Evolutionary conservation across 2,888 invertebrate species (phyloP).

Genomic region (Diachrysia chrysitis): DNA sequence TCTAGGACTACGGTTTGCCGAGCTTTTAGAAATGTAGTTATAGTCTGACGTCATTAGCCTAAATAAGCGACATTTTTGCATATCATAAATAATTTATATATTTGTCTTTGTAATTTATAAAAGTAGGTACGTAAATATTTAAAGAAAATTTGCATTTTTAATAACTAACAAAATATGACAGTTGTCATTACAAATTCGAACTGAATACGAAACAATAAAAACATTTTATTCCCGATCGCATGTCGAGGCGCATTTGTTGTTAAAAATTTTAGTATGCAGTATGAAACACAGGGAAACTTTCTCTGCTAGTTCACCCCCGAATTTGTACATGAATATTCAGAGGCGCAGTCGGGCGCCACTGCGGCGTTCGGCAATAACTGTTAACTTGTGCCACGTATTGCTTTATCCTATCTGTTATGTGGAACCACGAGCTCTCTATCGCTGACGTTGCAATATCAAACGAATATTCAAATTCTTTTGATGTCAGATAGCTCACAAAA

Average conservation of each 20-base stretch:
- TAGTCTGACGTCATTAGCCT: conserved; percentile 10
- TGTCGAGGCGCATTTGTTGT: conserved; percentile 32
- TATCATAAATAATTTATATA: background rate
- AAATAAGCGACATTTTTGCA: conserved; percentile 10
- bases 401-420: conserved; percentile 69
- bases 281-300: conserved; percentile 65
- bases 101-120: background rate
- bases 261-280: conserved; percentile 57
- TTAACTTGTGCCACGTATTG: conserved; percentile 80
- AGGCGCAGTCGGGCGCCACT: conserved; percentile 61
- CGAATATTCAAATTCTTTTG: conserved; percentile 45
- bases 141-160: background rate
- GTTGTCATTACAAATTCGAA: background rate
- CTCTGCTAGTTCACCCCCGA: conserved; percentile 66
- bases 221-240: conserved; percentile 21
- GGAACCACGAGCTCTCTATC: conserved; percentile 41
- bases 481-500: conserved; percentile 35
- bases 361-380: conserved; percentile 80
- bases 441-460: conserved; percentile 54
- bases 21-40: background rate
- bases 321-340: conserved; percentile 84
- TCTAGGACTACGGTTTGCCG: background rate
- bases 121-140: background rate
- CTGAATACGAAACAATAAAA: conserved; percentile 7
- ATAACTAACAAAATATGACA: background rate